Evolutionary conservation across 2,888 invertebrate genomes (phyloP).

Genomic region (Saturnia pavonia): DNA sequence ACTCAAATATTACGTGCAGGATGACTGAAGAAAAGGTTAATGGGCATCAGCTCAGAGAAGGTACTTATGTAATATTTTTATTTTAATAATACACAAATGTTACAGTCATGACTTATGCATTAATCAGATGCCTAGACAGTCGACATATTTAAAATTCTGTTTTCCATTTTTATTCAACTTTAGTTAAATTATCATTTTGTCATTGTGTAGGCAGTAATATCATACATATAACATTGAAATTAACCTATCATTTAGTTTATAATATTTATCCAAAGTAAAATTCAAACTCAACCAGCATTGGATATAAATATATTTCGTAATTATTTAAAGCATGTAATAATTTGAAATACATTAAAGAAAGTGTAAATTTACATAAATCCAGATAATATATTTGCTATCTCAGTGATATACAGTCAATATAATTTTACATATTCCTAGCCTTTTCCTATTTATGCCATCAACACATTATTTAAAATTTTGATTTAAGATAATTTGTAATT

Average conservation of each 20-base stretch:
- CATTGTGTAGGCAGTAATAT: background rate
- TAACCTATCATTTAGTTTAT: background rate
- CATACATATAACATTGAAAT: background rate
- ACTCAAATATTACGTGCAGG: background rate
- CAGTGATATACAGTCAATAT: no score
- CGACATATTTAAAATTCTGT: background rate
- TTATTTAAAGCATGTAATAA: background rate
- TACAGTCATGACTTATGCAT: slow-evolving; percentile 10
- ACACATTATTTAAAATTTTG: no score
- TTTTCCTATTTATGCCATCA: no score
- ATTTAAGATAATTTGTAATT: no score
- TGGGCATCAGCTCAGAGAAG: slow-evolving; percentile 53
- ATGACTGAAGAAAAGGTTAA: slow-evolving; percentile 41
- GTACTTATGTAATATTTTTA: slow-evolving; percentile 36
- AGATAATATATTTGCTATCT: no score
- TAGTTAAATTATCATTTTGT: background rate
- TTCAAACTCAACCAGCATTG: background rate
- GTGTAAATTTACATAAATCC: background rate
- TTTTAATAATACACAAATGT: slow-evolving; percentile 4
- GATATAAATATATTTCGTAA: background rate
- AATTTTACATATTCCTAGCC: no score
- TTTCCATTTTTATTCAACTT: background rate
- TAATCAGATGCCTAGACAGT: background rate
- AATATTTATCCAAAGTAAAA: background rate
- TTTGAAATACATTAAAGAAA: background rate